These are phyloP conservation scores for Noctua comes DNA, from an alignment of 2,888 invertebrate genomes.

Conservation along the genomic window DNA sequence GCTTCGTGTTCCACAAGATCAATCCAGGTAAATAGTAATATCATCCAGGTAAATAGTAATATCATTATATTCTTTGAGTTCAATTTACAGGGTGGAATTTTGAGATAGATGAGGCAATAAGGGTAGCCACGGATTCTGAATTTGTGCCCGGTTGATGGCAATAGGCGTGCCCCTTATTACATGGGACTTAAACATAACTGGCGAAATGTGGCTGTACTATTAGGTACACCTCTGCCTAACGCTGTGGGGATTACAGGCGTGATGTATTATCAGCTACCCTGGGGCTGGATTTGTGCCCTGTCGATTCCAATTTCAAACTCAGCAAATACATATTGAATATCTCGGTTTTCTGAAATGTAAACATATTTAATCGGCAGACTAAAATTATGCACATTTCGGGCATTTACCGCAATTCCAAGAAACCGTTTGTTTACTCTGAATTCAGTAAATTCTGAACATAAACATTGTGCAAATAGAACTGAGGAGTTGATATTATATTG, in stretches of 20 bases:
- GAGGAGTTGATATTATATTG: slow-evolving; percentile 4
- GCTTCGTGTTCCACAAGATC: slow-evolving; percentile 96
- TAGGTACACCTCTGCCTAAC: too few species aligned
- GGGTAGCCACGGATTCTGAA: too few species aligned
- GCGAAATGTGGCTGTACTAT: too few species aligned
- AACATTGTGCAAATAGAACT: slow-evolving; percentile 23
- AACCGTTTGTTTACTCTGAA: slow-evolving; percentile 38
- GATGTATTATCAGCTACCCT: background rate
- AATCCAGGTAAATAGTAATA: slow-evolving; percentile 92
- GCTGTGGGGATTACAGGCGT: too few species aligned
- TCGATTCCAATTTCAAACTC: background rate
- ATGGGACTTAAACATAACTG: too few species aligned
- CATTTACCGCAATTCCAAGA: slow-evolving; percentile 30
- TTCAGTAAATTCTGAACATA: slow-evolving; percentile 29
- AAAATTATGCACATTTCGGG: slow-evolving; percentile 11
- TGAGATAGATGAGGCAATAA: background rate
- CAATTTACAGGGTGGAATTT: background rate
- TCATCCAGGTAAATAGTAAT: slow-evolving; percentile 90
- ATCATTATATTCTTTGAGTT: background rate
- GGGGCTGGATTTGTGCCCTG: background rate
- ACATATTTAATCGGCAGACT: slow-evolving; percentile 30
- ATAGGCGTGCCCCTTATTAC: too few species aligned
- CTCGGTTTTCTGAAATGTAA: slow-evolving; percentile 8
- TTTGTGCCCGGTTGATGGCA: too few species aligned
- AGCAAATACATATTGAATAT: slow-evolving; percentile 2